Base-by-base conservation (phyloP, 1,140 invertebrate species). In the Bombus vancouverensis region DNA sequence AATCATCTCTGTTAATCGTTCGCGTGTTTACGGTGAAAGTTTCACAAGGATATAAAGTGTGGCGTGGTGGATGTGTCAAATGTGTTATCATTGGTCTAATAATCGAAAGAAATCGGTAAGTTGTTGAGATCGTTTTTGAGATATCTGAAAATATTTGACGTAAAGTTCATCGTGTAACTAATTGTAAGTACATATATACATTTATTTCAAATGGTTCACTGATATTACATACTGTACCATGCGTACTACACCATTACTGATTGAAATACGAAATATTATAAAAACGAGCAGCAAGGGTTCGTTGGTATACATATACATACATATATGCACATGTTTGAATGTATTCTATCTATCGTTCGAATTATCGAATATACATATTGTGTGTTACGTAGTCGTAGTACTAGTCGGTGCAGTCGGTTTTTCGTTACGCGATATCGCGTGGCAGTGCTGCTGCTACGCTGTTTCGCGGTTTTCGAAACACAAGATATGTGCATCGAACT, bases 391-490 rank as follows among this genome's bases (percentile, higher is more conserved):
- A 47, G 70, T 12, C 59, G 68, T 80, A 47, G 70, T 22, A 32
- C 1, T 47, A 25, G 15, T 75, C 34, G n/a, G 22, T 81, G 47
- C 18, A 42, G 4, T 42, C 9, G n/a, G 59, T 75, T 80, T 80
- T 79, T 74, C 39, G 47, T 70, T 76, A 59, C 22, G 34, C 53
- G 66, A 62, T 78, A 79, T 71, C 75, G 44, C 34, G 74, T 18
- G 65, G 34, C 73, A 65, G 25, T 74, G 28, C 44, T 18, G 39
- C 28, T 28, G 44, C 37, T 42, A 47, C 18, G 44, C 37, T 42
- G 65, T 78, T 78, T 74, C 53, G 79, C 47, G 57, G 32, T 88
- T 86, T 83, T 81, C 28, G 83, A 81, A 81, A 83, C 81, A 65
- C 10, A 73, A 62, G 81, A 83, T 62, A 75, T 74, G 81, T 53